Conservation (phyloP, 2,888 invertebrate genomes). For the Drosophila planitibia region DNA sequence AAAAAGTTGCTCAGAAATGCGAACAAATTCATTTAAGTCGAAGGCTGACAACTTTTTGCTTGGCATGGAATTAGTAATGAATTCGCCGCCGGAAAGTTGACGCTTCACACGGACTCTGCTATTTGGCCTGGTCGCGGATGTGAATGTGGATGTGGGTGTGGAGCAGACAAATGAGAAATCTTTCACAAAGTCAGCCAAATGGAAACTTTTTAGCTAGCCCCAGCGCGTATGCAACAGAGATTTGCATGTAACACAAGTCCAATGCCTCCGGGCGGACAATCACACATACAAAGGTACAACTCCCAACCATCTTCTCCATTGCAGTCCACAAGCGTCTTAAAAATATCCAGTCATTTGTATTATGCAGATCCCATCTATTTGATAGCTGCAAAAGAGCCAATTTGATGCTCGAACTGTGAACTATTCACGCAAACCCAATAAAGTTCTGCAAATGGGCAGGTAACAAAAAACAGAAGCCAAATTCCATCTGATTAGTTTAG, state of each 20-base stretch:
- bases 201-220: conserved; percentile 53
- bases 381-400: conserved; percentile 44
- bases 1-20: conserved; percentile 62
- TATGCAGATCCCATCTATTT: conserved; percentile 50
- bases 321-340: conserved; percentile 3
- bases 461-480: conserved; percentile 16
- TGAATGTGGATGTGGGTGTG: background rate
- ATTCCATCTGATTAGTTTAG: background rate
- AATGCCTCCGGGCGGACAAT: conserved; percentile 7
- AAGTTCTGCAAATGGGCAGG: conserved; percentile 24
- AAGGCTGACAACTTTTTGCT: conserved; percentile 41
- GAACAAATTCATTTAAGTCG: conserved; percentile 68
- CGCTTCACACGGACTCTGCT: background rate
- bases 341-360: conserved; percentile 59
- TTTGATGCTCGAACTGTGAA: conserved; percentile 38
- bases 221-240: conserved; percentile 34
- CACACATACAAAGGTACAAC: background rate
- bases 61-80: conserved; percentile 54
- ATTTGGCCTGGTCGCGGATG: background rate
- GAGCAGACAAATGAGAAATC: conserved; percentile 24
- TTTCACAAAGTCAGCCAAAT: conserved; percentile 50
- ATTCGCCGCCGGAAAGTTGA: conserved; percentile 29
- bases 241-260: conserved; percentile 55
- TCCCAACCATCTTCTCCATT: background rate
- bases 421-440: conserved; percentile 4